Evolutionary conservation across 1,140 invertebrate genomes (phyloP), one percentile per base, ranked within the genome.

Genomic region (Drosophila pseudoobscura): DNA sequence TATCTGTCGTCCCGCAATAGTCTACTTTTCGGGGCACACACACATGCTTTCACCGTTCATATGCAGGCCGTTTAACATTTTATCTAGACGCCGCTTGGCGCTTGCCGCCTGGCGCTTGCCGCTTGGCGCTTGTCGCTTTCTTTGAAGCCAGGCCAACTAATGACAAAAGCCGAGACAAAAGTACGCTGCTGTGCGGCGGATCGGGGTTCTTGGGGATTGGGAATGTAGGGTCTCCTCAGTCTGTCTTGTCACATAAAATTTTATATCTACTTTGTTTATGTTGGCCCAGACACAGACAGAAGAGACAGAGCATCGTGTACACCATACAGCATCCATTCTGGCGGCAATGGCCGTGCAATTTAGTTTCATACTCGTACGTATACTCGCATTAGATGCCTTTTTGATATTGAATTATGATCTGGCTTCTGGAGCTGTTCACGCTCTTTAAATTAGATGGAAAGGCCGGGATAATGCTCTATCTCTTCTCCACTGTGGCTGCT

Each of bases 361-460:
- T 78, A 82, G 82, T 87, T 74, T 80, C 82, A 87, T 87, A 39
- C 35, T 39, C 35, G 29, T 29, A 1, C 24, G 5, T 26, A 5
- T 26, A 26, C 24, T 5, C 1, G 29, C 68, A 74, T 62, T 71
- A 80, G 74, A 85, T 85, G 82, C 54, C 69, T 73, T 87, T 63
- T 75, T 75, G 83, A 85, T 85, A 85, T 85, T 85, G 82, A 85
- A 85, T 85, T 85, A 85, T 85, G 78, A 87, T 82, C 83, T 64
- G 59, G 53, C 50, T 50, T 57, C 47, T 31, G 51, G 68, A 56
- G 71, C 60, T 65, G 71, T 64, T 74, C 60, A 22, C 43, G 68
- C 82, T 68, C 82, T 87, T 75, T 87, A 87, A 85, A 85, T 82
- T 85, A 76, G 53, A 70, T 70, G 49, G 64, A 70, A 68, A 26